A percentile compares a stretch with the other conserved stretches of the same genome.
Conservation (phyloP, 2,888 invertebrate species). For the Amblyjoppa fuscipennis region DNA sequence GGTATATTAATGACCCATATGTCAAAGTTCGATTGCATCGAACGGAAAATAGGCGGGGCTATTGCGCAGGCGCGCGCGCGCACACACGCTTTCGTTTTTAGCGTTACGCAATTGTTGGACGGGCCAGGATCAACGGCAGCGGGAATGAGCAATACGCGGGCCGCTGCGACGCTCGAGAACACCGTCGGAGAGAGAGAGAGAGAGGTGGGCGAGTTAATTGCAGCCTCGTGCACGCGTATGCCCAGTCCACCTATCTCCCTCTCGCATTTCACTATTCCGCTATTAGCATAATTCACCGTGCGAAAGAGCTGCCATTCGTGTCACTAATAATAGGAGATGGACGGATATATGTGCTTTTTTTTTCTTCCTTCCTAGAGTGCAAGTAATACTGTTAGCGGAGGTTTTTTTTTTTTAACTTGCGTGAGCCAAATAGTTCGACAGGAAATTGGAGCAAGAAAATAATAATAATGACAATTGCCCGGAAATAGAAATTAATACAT, state of each 20-base stretch:
- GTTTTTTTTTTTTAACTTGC: neutral
- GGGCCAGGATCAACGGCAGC: slow-evolving; percentile 4
- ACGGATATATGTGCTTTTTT: slow-evolving; percentile 5
- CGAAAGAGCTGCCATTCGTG: slow-evolving; percentile 54
- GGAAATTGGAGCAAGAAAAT: neutral
- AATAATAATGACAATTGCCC: neutral
- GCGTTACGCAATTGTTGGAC: slow-evolving; percentile 46
- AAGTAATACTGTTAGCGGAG: neutral
- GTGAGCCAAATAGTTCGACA: neutral
- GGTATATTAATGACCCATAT: slow-evolving; percentile 50
- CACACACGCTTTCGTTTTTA: slow-evolving; percentile 43
- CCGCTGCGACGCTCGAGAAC: neutral
- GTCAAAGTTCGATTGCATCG: slow-evolving; percentile 52
- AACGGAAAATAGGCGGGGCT: slow-evolving; percentile 47
- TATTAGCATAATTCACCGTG: slow-evolving; percentile 50
- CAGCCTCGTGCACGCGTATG: slow-evolving; percentile 42
- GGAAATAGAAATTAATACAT: neutral
- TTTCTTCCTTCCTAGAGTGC: slow-evolving; percentile 1
- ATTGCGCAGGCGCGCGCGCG: neutral
- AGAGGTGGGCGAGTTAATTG: slow-evolving; percentile 50
- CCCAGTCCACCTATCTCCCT: slow-evolving; percentile 9
- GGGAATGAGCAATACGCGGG: slow-evolving; percentile 12
- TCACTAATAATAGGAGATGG: slow-evolving; percentile 47
- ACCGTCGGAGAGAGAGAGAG: neutral
- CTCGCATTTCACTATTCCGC: slow-evolving; percentile 7